Evolutionary conservation across 2,888 invertebrate genomes (phyloP), one percentile per base, ranked within the genome.

Genomic region (Ethmia dodecea): DNA sequence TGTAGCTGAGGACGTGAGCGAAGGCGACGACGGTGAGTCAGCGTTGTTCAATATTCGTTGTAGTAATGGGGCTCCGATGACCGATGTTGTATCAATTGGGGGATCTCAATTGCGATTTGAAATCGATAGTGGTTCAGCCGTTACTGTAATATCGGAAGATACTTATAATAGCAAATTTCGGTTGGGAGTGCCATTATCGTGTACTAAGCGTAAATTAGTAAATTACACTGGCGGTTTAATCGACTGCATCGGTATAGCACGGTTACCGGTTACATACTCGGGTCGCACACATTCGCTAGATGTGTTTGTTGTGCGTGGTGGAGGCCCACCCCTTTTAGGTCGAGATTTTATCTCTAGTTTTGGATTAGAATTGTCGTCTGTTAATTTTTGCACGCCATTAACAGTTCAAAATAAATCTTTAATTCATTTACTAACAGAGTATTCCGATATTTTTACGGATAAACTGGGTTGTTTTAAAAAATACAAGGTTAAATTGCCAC

Each of bases 271-370:
- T 1, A 26, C 12, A 3, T 55, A 47, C 14, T 18, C 8, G 8
- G 41, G 30, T 0, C 20, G 20, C 28, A 38, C 43, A 5, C 42
- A 35, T 9, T 2, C 5, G 0, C 29, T 53, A 0, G 27, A 38
- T 20, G 20, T 50, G 0, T 42, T 43, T 13, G 47, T 56, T 0
- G 41, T 56, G 0, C 38, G 38, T 0, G 35, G 44, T 26, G 51
- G 52, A 8, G 52, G 50, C 0, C 49, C 49, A 4, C 45, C 50
- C n/a, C 25, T 52, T 0, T 13, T 50, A 5, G 48, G 48, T 2
- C 25, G 47, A n/a, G n/a, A n/a, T n/a, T n/a, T 47, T 32, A 46
- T 51, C 10, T 28, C 36, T 0, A 6, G 8, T 12, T 49, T 46
- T 22, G 30, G 38, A 0, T 42, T 55, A 28, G 29, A 29, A 10